phyloP scores from a whole-genome alignment of 2,113 vertebrate species.

The Leptocoma aspasia region DNA sequence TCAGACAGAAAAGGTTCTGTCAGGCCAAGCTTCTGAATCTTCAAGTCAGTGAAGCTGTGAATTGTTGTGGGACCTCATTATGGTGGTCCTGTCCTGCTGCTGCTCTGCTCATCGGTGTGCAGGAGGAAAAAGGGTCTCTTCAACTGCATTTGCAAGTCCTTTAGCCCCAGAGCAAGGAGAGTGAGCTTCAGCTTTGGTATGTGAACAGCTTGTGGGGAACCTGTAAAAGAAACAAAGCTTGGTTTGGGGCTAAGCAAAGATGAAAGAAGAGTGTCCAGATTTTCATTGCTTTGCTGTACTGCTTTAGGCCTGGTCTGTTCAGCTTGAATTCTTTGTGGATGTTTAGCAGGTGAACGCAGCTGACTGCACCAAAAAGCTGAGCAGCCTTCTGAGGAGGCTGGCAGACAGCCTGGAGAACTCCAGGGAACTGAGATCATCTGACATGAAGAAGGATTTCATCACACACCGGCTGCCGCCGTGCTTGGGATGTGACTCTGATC shows the following conservation, averaged over 20 bases:
- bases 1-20: not conserved
- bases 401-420: conserved; percentile 75
- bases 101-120: not conserved
- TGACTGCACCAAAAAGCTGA: conserved; percentile 52
- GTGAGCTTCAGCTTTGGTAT: not conserved
- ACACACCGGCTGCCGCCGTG: conserved; percentile 81
- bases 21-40: not conserved
- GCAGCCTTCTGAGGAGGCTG: conserved; percentile 74
- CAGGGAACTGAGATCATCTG: conserved; percentile 69
- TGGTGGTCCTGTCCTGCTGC: not conserved
- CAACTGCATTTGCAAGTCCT: not conserved
- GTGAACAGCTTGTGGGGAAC: rapidly evolving
- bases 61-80: not conserved
- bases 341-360: conserved; percentile 67
- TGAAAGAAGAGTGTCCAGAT: not conserved
- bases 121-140: not conserved
- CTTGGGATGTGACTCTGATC: conserved; percentile 26
- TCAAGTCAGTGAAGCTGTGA: not conserved
- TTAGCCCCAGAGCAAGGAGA: not conserved
- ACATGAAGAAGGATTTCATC: conserved; percentile 90
- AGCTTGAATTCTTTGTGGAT: not conserved
- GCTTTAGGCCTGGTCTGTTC: not conserved
- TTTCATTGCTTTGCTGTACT: not conserved
- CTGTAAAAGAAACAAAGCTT: not conserved
- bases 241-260: not conserved